These are phyloP conservation scores for Drosophila azteca DNA, from an alignment of 1,140 invertebrate species.

Conservation along the genomic window DNA sequence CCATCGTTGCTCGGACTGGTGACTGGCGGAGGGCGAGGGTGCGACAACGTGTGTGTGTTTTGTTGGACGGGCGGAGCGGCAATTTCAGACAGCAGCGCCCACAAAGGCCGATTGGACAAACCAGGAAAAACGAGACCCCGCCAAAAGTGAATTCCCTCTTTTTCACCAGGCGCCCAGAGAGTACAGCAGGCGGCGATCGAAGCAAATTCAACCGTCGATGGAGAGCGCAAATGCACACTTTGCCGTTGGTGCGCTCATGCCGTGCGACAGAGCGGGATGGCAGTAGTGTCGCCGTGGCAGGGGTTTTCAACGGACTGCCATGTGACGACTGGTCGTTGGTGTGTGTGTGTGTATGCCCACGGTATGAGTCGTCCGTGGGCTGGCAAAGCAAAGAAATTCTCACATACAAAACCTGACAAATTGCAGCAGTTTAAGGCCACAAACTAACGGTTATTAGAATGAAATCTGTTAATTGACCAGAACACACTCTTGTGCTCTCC, in stretches of 20 bases:
- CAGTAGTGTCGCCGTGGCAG: constrained; percentile 56
- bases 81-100: constrained; percentile 78
- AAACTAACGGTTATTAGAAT: constrained; percentile 29
- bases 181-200: constrained; percentile 31
- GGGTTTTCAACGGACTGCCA: constrained; percentile 68
- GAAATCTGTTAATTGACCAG: constrained; percentile 30
- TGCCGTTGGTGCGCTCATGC: constrained; percentile 22
- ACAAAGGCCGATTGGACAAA: constrained; percentile 80
- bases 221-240: constrained; percentile 40
- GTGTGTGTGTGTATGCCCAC: constrained; percentile 36
- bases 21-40: no score
- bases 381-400: constrained; percentile 43
- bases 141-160: constrained; percentile 84
- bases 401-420: constrained; percentile 45
- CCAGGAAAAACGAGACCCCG: constrained; percentile 83
- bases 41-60: no score
- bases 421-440: constrained; percentile 43
- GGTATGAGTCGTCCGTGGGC: constrained; percentile 30
- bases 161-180: constrained; percentile 80
- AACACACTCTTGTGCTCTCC: constrained; percentile 17
- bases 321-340: constrained; percentile 68
- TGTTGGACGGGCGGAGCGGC: constrained; percentile 69
- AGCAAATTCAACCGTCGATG: constrained; percentile 51
- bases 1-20: constrained; percentile 47
- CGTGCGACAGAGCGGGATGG: constrained; percentile 50